Percentiles rank a stretch among this genome's conserved stretches.
Evolutionary conservation across 2,113 vertebrate species (phyloP).

Genomic region (Nibea coibor): DNA sequence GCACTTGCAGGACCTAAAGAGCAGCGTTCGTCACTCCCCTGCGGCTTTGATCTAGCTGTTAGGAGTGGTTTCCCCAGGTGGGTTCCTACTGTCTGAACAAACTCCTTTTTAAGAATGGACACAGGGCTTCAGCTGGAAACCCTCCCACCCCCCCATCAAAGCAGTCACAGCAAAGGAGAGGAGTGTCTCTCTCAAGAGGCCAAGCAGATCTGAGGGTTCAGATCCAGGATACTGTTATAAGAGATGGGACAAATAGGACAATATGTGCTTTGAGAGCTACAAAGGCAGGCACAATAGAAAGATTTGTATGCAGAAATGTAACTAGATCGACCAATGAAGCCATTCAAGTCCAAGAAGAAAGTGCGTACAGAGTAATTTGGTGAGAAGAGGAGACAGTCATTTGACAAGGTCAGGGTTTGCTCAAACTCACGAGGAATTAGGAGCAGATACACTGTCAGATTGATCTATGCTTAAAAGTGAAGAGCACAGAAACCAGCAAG

Average conservation of each 20-base stretch:
- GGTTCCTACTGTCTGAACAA: slow-evolving; percentile 76
- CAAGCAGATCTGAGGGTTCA: slow-evolving; percentile 14
- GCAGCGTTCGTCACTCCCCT: slow-evolving; percentile 8
- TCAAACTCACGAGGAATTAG: too few species aligned
- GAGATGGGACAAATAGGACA: background rate
- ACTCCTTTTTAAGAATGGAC: slow-evolving; percentile 58
- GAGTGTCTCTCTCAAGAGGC: slow-evolving; percentile 25
- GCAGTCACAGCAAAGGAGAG: slow-evolving; percentile 65
- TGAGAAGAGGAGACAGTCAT: too few species aligned
- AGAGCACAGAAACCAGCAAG: too few species aligned
- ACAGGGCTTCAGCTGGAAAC: slow-evolving; percentile 72
- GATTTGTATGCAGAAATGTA: too few species aligned
- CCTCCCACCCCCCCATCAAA: slow-evolving; percentile 72
- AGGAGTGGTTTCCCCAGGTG: slow-evolving; percentile 81
- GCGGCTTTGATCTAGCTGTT: slow-evolving; percentile 67
- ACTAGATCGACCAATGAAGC: too few species aligned
- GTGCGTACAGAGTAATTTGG: too few species aligned
- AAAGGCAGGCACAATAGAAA: too few species aligned
- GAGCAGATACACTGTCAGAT: background rate
- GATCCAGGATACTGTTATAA: background rate
- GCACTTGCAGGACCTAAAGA: background rate
- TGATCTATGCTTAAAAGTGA: background rate
- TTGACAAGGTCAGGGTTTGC: too few species aligned
- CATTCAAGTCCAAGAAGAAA: too few species aligned
- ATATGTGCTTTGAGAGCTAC: background rate